phyloP scores from a whole-genome alignment of 2,797 vertebrate species.

The Helarctos malayanus region DNA sequence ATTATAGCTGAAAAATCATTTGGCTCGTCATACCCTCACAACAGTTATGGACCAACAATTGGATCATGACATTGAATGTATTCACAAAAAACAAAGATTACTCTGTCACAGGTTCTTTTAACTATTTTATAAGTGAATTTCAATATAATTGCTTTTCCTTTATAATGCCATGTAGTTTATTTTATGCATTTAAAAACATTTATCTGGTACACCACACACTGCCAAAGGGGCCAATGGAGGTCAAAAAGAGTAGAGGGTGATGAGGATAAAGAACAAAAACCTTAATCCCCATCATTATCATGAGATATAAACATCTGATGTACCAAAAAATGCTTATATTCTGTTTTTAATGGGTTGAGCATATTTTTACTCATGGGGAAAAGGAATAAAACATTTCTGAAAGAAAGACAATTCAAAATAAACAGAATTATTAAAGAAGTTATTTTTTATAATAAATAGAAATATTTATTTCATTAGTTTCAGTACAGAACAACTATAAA shows the following conservation, averaged over 20 bases:
- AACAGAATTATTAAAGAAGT: neutral
- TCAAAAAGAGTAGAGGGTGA: neutral
- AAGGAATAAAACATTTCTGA: neutral
- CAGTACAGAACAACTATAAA: neutral
- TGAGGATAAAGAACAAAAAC: constrained; percentile 20
- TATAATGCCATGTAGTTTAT: neutral
- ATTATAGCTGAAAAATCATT: neutral
- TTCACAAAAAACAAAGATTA: neutral
- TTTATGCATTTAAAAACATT: constrained; percentile 27
- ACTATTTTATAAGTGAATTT: constrained; percentile 40
- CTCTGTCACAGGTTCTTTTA: neutral
- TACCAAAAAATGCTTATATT: neutral
- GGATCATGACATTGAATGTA: neutral
- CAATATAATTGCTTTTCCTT: constrained; percentile 1
- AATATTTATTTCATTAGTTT: neutral
- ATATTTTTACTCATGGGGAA: neutral
- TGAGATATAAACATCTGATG: neutral
- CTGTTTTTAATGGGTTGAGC: neutral
- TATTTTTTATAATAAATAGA: constrained; percentile 34
- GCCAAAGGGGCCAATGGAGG: neutral
- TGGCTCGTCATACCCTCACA: neutral
- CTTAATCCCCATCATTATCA: neutral
- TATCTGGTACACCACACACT: neutral
- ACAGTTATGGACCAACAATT: neutral
- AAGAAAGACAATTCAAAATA: neutral